These are phyloP conservation scores for Puntigrus tetrazona DNA, from an alignment of 2,113 vertebrate genomes.

Conservation along the genomic window DNA sequence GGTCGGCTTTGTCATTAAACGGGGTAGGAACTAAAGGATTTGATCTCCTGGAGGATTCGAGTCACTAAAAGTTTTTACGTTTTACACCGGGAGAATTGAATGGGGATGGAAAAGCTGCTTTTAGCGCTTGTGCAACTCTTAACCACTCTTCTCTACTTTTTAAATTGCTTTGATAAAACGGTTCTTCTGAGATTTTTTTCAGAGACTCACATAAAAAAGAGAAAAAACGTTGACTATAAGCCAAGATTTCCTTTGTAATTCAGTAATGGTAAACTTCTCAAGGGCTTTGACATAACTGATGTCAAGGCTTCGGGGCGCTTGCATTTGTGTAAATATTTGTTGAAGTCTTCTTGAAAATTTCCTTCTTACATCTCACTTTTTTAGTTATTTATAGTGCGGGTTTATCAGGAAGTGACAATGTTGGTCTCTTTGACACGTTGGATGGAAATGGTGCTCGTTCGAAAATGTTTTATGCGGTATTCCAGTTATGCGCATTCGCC, in stretches of 20 bases:
- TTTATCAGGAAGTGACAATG: too few species aligned
- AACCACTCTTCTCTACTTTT: not conserved
- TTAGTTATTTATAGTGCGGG: too few species aligned
- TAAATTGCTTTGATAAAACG: not conserved
- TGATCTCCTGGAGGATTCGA: not conserved
- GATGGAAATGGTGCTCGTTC: too few species aligned
- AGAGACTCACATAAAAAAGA: not conserved
- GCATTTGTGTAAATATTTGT: not conserved
- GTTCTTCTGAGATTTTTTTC: too few species aligned
- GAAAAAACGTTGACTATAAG: not conserved
- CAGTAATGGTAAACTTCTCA: not conserved
- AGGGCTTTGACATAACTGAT: not conserved
- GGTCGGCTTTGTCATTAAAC: conserved; percentile 15
- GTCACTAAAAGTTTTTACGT: not conserved
- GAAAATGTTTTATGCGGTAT: too few species aligned
- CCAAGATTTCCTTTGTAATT: not conserved
- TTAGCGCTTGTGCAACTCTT: not conserved
- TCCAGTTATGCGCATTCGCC: too few species aligned
- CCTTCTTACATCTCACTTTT: too few species aligned
- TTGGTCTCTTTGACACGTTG: too few species aligned
- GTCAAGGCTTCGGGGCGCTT: not conserved
- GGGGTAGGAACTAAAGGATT: not conserved
- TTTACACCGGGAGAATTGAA: not conserved
- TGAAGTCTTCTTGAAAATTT: not conserved
- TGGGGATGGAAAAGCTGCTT: not conserved